phyloP scores from a whole-genome alignment of 1,140 invertebrate species.

The Mizuhopecten yessoensis region DNA sequence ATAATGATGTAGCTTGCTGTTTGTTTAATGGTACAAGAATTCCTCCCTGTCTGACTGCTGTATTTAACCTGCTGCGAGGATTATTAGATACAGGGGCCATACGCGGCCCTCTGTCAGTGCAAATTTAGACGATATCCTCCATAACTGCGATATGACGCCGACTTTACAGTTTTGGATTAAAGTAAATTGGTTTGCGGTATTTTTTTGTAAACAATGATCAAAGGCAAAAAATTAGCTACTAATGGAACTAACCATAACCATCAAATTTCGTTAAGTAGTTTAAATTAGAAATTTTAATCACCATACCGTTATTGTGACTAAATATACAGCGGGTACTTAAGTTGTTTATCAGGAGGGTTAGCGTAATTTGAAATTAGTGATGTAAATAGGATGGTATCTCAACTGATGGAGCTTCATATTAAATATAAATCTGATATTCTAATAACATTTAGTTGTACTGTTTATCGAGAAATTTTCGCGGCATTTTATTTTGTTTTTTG shows the following conservation, averaged over 20 bases:
- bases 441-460: too few relatives aligned
- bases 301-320: neutral
- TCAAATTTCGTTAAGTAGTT: neutral
- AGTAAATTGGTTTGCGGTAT: conserved; percentile 29
- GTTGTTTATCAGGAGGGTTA: neutral
- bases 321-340: neutral
- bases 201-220: conserved; percentile 38
- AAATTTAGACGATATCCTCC: conserved; percentile 8
- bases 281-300: neutral
- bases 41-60: neutral
- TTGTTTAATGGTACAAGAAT: conserved; percentile 4
- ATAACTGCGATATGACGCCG: neutral
- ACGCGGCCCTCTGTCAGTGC: neutral
- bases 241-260: conserved; percentile 17
- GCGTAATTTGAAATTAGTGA: neutral
- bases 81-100: conserved; percentile 16
- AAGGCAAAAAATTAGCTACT: neutral
- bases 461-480: too few relatives aligned
- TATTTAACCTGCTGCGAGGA: conserved; percentile 8
- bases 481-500: too few relatives aligned
- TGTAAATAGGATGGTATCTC: too few relatives aligned
- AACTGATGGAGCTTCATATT: too few relatives aligned
- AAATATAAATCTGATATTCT: too few relatives aligned
- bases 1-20: conserved; percentile 21
- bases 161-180: conserved; percentile 35